Base-by-base conservation (phyloP, 2,888 invertebrate genomes). In the Hemaris fuciformis region DNA sequence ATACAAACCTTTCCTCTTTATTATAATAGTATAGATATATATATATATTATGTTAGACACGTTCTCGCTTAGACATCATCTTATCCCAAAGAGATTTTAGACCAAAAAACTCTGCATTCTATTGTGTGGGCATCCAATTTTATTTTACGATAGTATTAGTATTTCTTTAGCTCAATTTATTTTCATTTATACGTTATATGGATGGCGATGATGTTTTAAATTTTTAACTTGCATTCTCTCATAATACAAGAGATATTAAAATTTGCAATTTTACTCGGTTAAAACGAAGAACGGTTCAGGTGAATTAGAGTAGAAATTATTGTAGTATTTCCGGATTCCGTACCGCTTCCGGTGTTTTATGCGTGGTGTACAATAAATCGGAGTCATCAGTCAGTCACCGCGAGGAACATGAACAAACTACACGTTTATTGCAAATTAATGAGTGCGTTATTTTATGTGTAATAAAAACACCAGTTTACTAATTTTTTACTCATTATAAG, bases 251-350 rank as follows among this genome's bases (percentile, higher is more conserved):
- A 3, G 38, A n/a, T 38, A 5, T 0, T 4, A 38, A 4, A 10
- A n/a, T 38, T n/a, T 13, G 10, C n/a, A 3, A 27, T 27, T 7
- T 27, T 27, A 4, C 1, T 25, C 27, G 15, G 7, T 25, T 25
- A 27, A 23, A 42, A 59, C 27, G 13, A 23, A 48, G 34, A 59
- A 18, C 15, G 15, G 15, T 34, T 15, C 5, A 57, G 22, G 34
- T 57, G 31, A 56, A 45, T 20, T 62, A 62, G 42, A 31, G 57
- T 43, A 31, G 38, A 59, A 41, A 38, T 60, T 57, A 57, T 46
- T 31, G 18, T 18, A 31, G 53, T 18, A 31, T 71, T 73, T 75
- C 75, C 77, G 72, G 73, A 65, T 72, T 69, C 69, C 75, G 67
- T 57, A 60, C 48, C 61, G 63, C 63, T 68, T 70, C 76, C 73